Evolutionary conservation across 2,888 invertebrate species (phyloP).

Genomic region (Leptopterna dolabrata): DNA sequence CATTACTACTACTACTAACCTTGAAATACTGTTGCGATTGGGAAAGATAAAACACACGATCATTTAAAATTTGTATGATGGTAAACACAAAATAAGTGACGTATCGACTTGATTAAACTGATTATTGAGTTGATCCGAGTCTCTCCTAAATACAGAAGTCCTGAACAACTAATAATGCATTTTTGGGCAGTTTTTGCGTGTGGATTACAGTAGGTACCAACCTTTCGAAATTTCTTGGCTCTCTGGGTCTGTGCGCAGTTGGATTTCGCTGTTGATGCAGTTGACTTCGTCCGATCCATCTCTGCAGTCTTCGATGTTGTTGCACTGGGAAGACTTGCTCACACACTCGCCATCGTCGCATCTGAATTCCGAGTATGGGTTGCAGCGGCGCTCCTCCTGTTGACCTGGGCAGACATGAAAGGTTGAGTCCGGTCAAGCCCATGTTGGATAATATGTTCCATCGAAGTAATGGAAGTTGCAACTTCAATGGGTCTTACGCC

Average conservation of each 20-base stretch:
- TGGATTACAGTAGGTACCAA: too few relatives aligned
- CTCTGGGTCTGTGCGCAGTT: constrained; percentile 80
- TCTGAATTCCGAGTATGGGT: neutral
- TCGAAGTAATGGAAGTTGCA: too few relatives aligned
- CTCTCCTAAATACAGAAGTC: too few relatives aligned
- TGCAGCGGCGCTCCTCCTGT: neutral
- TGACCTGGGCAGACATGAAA: neutral
- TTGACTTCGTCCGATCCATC: constrained; percentile 75
- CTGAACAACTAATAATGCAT: too few relatives aligned
- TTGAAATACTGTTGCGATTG: constrained; percentile 35
- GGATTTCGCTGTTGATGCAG: constrained; percentile 71
- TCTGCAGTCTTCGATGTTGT: constrained; percentile 70
- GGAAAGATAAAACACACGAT: neutral
- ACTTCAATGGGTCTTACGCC: too few relatives aligned
- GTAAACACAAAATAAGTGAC: too few relatives aligned
- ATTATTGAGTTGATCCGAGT: too few relatives aligned
- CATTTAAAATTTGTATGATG: too few relatives aligned
- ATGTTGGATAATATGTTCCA: too few relatives aligned
- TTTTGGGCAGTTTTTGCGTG: too few relatives aligned
- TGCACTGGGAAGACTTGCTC: constrained; percentile 43
- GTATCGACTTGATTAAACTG: too few relatives aligned
- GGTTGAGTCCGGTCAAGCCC: too few relatives aligned
- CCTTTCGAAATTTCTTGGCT: constrained; percentile 74
- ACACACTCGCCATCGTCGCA: constrained; percentile 48
- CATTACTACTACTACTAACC: neutral